phyloP scores from a whole-genome alignment of 2,113 vertebrate genomes.

The Cyprinodon variegatus region DNA sequence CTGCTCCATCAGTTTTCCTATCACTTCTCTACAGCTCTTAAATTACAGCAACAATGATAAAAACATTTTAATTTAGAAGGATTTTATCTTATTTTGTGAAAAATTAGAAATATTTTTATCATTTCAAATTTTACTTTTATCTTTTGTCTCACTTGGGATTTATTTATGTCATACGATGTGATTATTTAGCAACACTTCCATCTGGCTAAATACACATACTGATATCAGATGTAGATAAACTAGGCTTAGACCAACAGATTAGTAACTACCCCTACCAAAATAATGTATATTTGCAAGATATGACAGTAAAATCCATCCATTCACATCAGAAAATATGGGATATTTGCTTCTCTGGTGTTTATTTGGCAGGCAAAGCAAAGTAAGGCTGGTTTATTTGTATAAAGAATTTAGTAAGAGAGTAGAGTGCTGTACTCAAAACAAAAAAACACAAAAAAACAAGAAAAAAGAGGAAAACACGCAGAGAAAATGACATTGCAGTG shows the following conservation, averaged over 20 bases:
- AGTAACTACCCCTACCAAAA: background rate
- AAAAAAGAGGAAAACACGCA: too few relatives aligned
- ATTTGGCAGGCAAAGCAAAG: too few relatives aligned
- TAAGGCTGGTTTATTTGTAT: too few relatives aligned
- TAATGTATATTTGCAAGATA: background rate
- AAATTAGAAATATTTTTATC: slow-evolving; percentile 37
- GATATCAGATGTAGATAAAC: background rate
- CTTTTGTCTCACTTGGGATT: slow-evolving; percentile 15
- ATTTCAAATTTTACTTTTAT: slow-evolving; percentile 36
- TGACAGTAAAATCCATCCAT: background rate
- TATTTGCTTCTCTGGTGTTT: background rate
- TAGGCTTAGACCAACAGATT: background rate
- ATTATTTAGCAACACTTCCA: slow-evolving; percentile 29
- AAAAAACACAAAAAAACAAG: too few relatives aligned
- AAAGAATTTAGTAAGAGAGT: too few relatives aligned
- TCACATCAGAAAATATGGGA: background rate
- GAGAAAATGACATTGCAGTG: too few relatives aligned
- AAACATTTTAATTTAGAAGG: slow-evolving; percentile 43
- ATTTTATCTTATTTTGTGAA: slow-evolving; percentile 48
- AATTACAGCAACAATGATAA: slow-evolving; percentile 32
- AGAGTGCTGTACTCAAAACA: too few relatives aligned
- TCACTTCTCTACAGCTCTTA: slow-evolving; percentile 50
- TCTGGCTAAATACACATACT: background rate
- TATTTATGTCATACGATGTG: slow-evolving; percentile 10
- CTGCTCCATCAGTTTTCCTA: slow-evolving; percentile 31